Evolutionary conservation across 2,888 invertebrate species (phyloP), one percentile per base, ranked within the genome.

Genomic region (Crematogaster levior): DNA sequence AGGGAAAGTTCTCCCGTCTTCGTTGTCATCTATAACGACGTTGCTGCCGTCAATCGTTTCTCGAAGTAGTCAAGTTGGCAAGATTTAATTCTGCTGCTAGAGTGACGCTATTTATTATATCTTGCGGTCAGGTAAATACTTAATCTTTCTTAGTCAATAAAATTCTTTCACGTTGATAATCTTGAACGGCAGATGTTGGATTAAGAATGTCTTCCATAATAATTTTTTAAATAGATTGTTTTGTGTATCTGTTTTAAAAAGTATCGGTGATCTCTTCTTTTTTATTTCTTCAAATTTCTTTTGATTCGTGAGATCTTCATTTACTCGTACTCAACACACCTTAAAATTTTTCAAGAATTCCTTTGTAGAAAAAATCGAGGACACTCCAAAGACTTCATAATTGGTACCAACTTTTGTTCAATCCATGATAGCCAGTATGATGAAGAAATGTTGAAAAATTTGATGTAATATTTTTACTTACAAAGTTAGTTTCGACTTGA

Each of bases 1-100:
- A 77, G 80, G 77, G 51, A 68, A 80, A 48, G 83, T 83, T 40
- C 73, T 70, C 5, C 51, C 58, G 68, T 86, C 53, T 88, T 88
- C 88, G 88, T 88, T 88, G 88, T 87, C 43, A 82, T 65, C 21
- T 61, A 65, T 75, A 83, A 88, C 85, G 80, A 88, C 73, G 53
- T 70, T 46, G 53, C 74, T 83, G 58, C 88, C 83, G 83, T 51
- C 63, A 51, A 53, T 77, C 83, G 81, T 43, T 43, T 77, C 30
- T 68, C 12, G 34, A 56, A 66, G 51, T 43, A 43, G n/a, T 68
- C 18, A 18, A 34, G n/a, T n/a, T n/a, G n/a, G n/a, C n/a, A n/a
- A n/a, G n/a, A n/a, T n/a, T n/a, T n/a, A 37, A 56, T 46, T 21
- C 34, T 24, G 56, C n/a, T 46, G 37, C 12, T 74, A 63, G 24